A percentile compares a stretch with the other conserved stretches of the same genome.
These are phyloP conservation scores for Coenobita brevimanus DNA, from an alignment of 1,140 invertebrate species.

Conservation along the genomic window DNA sequence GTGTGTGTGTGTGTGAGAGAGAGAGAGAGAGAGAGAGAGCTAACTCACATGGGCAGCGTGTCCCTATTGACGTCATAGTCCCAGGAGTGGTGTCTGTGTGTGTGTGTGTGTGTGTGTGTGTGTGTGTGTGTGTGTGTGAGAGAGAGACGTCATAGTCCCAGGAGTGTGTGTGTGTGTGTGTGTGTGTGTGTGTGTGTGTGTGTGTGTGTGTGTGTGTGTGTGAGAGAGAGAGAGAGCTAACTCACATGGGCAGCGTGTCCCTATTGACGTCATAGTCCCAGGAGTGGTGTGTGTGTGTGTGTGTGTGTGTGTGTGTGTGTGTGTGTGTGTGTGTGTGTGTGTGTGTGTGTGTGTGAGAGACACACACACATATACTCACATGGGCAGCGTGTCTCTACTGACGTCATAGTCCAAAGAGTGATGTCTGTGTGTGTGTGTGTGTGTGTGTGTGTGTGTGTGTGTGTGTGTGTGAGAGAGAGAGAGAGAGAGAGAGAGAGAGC, in stretches of 20 bases:
- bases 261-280: constrained; percentile 70
- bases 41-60: too few species aligned
- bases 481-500: too few species aligned
- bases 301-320: constrained; percentile 11
- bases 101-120: constrained; percentile 4
- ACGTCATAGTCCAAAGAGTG: too few species aligned
- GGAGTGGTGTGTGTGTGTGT: constrained; percentile 56
- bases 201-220: constrained; percentile 7
- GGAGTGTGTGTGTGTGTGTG: not conserved
- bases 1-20: not conserved
- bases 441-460: too few species aligned
- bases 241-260: constrained; percentile 67
- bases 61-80: too few species aligned
- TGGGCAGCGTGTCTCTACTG: too few species aligned
- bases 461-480: not conserved
- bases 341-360: too few species aligned
- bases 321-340: constrained; percentile 11
- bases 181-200: not conserved
- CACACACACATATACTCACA: constrained; percentile 49
- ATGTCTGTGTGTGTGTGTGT: too few species aligned
- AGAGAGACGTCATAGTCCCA: not conserved
- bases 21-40: too few species aligned
- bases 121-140: not conserved
- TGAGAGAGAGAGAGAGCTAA: not conserved
- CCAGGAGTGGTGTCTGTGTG: constrained; percentile 6